These are phyloP conservation scores for Chunga burmeisteri DNA, from an alignment of 2,113 vertebrate species.

Conservation along the genomic window DNA sequence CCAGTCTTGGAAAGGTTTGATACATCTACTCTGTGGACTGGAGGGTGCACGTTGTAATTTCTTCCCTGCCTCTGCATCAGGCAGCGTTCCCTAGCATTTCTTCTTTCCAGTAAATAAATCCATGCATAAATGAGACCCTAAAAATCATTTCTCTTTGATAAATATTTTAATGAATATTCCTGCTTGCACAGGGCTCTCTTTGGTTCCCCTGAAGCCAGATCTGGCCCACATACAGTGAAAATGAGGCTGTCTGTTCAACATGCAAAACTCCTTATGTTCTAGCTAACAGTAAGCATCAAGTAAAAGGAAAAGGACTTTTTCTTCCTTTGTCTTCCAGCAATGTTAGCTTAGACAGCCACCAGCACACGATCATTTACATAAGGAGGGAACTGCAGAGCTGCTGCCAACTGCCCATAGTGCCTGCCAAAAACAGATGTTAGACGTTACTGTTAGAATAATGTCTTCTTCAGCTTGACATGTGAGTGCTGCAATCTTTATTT, in stretches of 20 bases:
- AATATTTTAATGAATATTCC: constrained; percentile 53
- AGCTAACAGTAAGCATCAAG: constrained; percentile 1
- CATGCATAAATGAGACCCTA: constrained; percentile 23
- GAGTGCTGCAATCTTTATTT: constrained; percentile 56
- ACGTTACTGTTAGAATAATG: constrained; percentile 61
- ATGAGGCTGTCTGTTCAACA: constrained; percentile 33
- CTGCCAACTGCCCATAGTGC: constrained; percentile 61
- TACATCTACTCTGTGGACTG: neutral
- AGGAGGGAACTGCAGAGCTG: constrained; percentile 43
- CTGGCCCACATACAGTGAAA: constrained; percentile 58
- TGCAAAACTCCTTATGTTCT: constrained; percentile 38
- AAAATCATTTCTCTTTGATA: constrained; percentile 41
- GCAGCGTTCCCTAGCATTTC: neutral
- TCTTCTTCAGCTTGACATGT: constrained; percentile 47
- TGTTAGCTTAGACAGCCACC: constrained; percentile 46
- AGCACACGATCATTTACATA: constrained; percentile 63
- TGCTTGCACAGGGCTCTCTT: neutral
- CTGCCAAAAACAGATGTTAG: constrained; percentile 69
- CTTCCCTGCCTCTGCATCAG: neutral
- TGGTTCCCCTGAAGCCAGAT: constrained; percentile 50
- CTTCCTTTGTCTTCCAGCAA: constrained; percentile 53
- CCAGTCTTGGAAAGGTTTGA: neutral
- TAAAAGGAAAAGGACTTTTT: constrained; percentile 52
- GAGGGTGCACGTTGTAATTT: neutral
- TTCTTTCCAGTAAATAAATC: constrained; percentile 23